These are phyloP conservation scores for Gerris buenoi DNA, from an alignment of 1,140 invertebrate species.

Conservation along the genomic window DNA sequence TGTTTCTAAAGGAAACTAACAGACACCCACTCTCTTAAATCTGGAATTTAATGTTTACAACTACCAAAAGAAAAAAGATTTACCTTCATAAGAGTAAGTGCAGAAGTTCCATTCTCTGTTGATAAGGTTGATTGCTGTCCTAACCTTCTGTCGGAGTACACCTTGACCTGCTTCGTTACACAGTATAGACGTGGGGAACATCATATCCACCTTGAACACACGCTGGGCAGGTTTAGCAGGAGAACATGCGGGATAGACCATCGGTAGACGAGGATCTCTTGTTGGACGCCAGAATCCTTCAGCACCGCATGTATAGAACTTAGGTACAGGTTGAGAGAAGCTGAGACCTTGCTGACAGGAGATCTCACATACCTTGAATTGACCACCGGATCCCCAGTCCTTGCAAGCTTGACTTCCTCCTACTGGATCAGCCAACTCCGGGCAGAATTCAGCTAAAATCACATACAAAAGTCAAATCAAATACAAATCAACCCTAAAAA, in stretches of 20 bases:
- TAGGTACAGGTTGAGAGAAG: constrained; percentile 79
- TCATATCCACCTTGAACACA: constrained; percentile 81
- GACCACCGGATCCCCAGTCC: constrained; percentile 89
- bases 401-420: constrained; percentile 81
- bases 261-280: constrained; percentile 52
- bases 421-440: constrained; percentile 66
- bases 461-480: constrained; percentile 17
- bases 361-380: constrained; percentile 85
- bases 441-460: constrained; percentile 72
- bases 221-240: constrained; percentile 70
- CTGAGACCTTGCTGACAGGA: constrained; percentile 67
- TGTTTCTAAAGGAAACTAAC: too few relatives aligned
- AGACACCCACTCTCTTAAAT: too few relatives aligned
- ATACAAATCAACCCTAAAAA: background rate
- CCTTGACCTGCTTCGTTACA: constrained; percentile 88
- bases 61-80: too few relatives aligned
- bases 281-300: constrained; percentile 93
- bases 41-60: background rate
- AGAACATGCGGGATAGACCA: constrained; percentile 82
- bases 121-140: constrained; percentile 69
- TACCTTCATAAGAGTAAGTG: constrained; percentile 69
- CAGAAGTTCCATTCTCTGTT: constrained; percentile 90
- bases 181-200: constrained; percentile 82
- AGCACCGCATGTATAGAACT: constrained; percentile 90
- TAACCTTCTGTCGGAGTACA: constrained; percentile 72